Evolutionary conservation across 2,113 vertebrate species (phyloP), one percentile per base, ranked within the genome.

Genomic region (Petrocephalus zakoni): DNA sequence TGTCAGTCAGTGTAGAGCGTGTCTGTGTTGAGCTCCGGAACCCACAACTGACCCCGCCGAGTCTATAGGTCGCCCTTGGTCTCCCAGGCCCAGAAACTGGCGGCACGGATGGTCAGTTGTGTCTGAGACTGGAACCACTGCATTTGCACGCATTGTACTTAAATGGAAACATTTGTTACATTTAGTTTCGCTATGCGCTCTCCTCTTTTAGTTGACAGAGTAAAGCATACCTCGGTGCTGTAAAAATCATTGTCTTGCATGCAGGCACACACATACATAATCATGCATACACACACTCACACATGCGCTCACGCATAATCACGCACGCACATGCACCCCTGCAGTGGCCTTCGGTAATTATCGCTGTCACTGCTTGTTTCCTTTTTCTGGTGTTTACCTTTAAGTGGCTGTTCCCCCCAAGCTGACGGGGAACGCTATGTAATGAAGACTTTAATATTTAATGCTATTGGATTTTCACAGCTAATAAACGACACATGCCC

Each of bases 371-470:
- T 13, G 64, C 92, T 91, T 90, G 89, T 89, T 93, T 83, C 9
- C 86, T 92, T 91, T 90, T 90, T 91, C 92, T 90, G 93, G 91
- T 93, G 92, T 93, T 94, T 94, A 93, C 92, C 89, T 95, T 94
- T 94, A 94, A 95, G 94, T 94, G 93, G 93, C 93, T 92, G 91
- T 93, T 93, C 92, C 72, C 61, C 90, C 90, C 91, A 93, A 93
- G 92, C 93, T 93, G 94, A 95, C 94, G 93, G 94, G 92, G 92
- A 90, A 91, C 85, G 92, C 92, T 91, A 93, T 94, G 91, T 95
- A 94, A 95, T 95, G 94, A 95, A 94, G 92, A 94, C 93, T 94
- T 95, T 93, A 95, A 95, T 95, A 95, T 95, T 95, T 95, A 93
- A 95, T 94, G 92, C 93, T 93, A 92, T 91, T 92, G 93, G 93